Base-by-base conservation (phyloP, 1,140 invertebrate genomes). In the Drosophila pseudoananassae region DNA sequence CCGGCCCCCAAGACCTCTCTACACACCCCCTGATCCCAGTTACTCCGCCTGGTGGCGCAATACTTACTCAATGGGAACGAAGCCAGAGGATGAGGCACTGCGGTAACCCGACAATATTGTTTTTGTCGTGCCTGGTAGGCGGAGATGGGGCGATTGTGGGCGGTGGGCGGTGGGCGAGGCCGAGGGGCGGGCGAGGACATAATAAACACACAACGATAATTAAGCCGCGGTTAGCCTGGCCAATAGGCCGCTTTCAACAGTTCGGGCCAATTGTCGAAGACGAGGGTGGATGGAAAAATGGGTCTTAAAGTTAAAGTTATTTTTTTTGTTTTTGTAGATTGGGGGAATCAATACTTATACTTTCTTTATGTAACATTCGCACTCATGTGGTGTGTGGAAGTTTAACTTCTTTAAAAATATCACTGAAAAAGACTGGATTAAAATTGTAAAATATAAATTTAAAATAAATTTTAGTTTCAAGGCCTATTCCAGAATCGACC, bases 191-290 rank as follows among this genome's bases (percentile, higher is more conserved):
- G 5, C 49, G 29, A 66, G 53, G 36, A 75, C 59, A 74, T 74
- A 51, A 74, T 74, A 74, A 70, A 70, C 71, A 75, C 49, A 53
- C 70, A 53, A 75, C 52, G 53, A 75, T 75, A 75, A 75, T 75
- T 75, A 76, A 75, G 58, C 72, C 23, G 38, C 29, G 47, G 45
- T 51, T 46, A 65, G 51, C 20, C 51, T 23, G 60, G 33, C 54
- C 38, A 52, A 10, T 54, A 38, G 47, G 31, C 43, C 50, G 64
- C 66, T 70, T 70, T 49, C 66, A 76, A 58, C 54, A 76, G 54
- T 54, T 68, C 23, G 59, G 23, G 27, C 36, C 52, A 55, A 23
- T 55, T 56, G 31, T 43, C 29, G 43, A 14, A 20, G 25, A 47
- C 72, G 60, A 66, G 61, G 61, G 61, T 15, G 0, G 36, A 0